Percentiles rank a stretch among this genome's conserved stretches.
Conservation (phyloP, 2,113 vertebrate genomes). For the Calonectris borealis region DNA sequence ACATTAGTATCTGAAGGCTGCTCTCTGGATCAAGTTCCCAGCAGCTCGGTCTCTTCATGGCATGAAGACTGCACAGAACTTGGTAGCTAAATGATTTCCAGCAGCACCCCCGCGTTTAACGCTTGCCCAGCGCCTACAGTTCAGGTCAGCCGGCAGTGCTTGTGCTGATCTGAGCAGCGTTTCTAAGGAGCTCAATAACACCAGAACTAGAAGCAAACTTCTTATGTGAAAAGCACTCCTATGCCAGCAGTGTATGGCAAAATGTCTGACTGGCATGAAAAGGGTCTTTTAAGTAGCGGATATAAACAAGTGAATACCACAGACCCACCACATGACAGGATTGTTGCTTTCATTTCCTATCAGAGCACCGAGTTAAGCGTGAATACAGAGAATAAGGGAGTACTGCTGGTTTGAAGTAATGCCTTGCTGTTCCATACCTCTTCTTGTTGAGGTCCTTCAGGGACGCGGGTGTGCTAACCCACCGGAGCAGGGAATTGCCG, state of each 20-base stretch:
- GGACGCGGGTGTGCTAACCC: neutral
- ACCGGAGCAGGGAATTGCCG: accelerated
- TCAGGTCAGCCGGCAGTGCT: neutral
- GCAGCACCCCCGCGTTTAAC: neutral
- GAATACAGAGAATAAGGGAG: neutral
- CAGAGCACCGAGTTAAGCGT: accelerated
- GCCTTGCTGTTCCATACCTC: neutral
- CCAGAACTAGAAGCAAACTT: neutral
- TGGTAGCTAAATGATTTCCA: neutral
- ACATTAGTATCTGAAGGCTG: neutral
- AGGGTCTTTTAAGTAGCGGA: neutral
- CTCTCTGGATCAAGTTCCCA: neutral
- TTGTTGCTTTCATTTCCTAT: neutral
- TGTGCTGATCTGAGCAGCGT: neutral
- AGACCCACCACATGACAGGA: neutral
- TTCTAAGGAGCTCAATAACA: neutral
- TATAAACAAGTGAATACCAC: neutral
- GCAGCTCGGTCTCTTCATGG: neutral
- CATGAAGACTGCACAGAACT: neutral
- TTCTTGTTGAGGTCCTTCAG: neutral
- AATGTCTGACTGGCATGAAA: neutral
- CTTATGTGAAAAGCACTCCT: neutral
- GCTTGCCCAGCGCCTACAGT: neutral
- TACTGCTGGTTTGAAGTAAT: neutral
- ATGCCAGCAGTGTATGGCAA: neutral